Evolutionary conservation across 2,797 vertebrate genomes (phyloP), one percentile per base, ranked within the genome.

Genomic region (Chaunax sp.): DNA sequence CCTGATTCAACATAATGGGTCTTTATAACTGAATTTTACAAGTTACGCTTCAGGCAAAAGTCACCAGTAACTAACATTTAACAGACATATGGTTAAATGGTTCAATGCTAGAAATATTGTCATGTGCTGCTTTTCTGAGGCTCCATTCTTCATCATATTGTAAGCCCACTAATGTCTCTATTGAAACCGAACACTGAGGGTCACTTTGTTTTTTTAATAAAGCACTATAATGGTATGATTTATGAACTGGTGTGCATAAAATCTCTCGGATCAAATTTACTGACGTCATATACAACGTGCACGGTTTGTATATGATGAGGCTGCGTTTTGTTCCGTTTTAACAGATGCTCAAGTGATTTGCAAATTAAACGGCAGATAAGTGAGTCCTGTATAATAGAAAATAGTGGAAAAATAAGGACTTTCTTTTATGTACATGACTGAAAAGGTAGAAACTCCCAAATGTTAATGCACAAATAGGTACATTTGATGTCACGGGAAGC

Each of bases 101-200:
- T n/a, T 11, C 9, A 66, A 71, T 41, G 14, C 28, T 43, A 50
- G 0, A 50, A 19, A 33, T 20, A 4, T 19, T 22, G 20, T 22
- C 3, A 47, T 26, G 19, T 45, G 43, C 51, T 57, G 2, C 15
- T 53, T 68, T 33, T 65, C 28, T 63, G 13, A 40, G 43, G 67
- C 22, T 28, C 20, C 28, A 57, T 59, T 64, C 72, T 69, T 14
- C 33, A n/a, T 58, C 71, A 56, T 37, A 51, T 83, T 85, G 25
- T 73, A 84, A 68, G 53, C 59, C 1, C 22, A 25, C 51, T 37
- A 56, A 79, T 73, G 72, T 72, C 26, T 73, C 54, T 35, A 1
- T 44, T 77, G 56, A 71, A 80, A 79, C 55, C 35, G n/a, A 54
- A 81, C 40, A 51, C 60, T 22, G 13, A 40, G 14, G 25, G 13